These are phyloP conservation scores for Melanaphis sacchari DNA, from an alignment of 1,140 invertebrate genomes.

Conservation along the genomic window DNA sequence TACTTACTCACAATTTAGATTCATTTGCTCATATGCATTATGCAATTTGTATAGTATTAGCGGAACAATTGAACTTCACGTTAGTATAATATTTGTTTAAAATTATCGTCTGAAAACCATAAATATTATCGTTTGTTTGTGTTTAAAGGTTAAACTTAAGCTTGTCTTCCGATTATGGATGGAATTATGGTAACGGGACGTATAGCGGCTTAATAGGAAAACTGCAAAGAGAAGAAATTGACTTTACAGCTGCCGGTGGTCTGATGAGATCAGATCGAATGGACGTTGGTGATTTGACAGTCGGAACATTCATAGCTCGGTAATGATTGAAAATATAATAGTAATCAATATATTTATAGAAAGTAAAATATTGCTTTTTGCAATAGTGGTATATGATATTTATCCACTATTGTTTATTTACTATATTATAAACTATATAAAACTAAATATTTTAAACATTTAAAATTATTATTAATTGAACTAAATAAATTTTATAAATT, in stretches of 20 bases:
- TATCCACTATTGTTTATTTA: not conserved
- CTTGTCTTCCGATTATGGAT: conserved; percentile 67
- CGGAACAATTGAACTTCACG: conserved; percentile 45
- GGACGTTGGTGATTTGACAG: conserved; percentile 65
- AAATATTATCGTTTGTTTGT: not conserved
- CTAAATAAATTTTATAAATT: too few species aligned
- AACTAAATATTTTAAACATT: not conserved
- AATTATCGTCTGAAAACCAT: not conserved
- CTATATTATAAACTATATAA: not conserved
- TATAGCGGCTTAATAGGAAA: conserved; percentile 67
- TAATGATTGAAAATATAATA: conserved; percentile 58
- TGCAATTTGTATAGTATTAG: not conserved
- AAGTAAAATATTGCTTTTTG: not conserved
- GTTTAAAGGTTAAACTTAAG: conserved; percentile 64
- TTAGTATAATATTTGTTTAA: not conserved
- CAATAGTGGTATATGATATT: not conserved
- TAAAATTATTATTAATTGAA: not conserved
- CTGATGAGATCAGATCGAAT: conserved; percentile 68
- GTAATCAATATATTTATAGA: not conserved
- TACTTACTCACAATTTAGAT: not conserved
- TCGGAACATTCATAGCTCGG: conserved; percentile 66
- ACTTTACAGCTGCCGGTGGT: conserved; percentile 66
- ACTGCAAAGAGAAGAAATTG: conserved; percentile 66
- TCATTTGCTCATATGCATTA: conserved; percentile 3
- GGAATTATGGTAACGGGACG: conserved; percentile 66